Conservation (phyloP, 2,113 vertebrate species). For the Alaudala cheleensis region DNA sequence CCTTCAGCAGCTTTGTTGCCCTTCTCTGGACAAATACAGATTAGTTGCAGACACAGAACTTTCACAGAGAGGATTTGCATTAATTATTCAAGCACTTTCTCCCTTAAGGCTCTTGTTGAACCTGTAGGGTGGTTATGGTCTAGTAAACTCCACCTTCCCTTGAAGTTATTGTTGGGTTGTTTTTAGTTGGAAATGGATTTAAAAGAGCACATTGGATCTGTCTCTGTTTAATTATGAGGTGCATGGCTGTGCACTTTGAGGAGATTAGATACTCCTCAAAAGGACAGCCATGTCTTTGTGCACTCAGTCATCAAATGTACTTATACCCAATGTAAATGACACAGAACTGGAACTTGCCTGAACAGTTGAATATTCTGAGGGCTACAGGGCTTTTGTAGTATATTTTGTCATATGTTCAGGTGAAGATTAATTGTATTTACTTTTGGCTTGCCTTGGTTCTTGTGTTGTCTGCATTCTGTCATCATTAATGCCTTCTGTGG, state of each 20-base stretch:
- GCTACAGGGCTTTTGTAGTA: not conserved
- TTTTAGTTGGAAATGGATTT: not conserved
- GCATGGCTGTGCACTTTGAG: not conserved
- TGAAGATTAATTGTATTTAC: not conserved
- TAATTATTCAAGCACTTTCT: not conserved
- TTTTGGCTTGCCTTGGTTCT: not conserved
- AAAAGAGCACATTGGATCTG: not conserved
- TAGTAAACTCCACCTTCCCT: not conserved
- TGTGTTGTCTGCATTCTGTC: not conserved
- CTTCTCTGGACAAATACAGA: not conserved
- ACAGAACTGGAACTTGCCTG: not conserved
- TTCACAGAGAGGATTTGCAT: not conserved
- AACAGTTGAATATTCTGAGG: not conserved
- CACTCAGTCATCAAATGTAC: not conserved
- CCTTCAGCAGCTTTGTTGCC: not conserved
- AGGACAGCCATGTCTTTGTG: not conserved
- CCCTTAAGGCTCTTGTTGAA: not conserved
- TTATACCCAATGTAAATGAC: not conserved
- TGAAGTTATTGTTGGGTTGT: not conserved
- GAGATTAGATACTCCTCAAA: not conserved
- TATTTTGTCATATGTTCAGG: accelerated
- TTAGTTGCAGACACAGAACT: not conserved
- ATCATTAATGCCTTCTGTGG: accelerated
- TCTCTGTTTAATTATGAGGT: not conserved
- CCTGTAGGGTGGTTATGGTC: not conserved